Evolutionary conservation across 2,797 vertebrate species (phyloP).

Genomic region (Taeniopygia guttata): DNA sequence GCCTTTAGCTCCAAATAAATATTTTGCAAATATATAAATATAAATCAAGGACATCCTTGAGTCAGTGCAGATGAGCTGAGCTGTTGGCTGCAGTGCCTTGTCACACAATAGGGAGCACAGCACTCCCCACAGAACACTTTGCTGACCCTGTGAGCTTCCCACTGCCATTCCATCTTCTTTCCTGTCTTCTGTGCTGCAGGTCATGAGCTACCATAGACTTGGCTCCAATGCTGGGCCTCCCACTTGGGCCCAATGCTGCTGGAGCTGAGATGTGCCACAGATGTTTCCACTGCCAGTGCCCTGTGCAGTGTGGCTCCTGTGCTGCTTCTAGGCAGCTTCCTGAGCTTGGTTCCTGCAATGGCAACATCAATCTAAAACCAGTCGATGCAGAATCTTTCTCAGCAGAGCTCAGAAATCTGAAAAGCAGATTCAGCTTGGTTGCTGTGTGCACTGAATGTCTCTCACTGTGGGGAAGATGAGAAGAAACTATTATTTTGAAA

Average conservation of each 20-base stretch:
- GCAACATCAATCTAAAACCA: background rate
- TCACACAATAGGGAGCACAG: background rate
- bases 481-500: slow-evolving; percentile 37
- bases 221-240: background rate
- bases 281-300: background rate
- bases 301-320: background rate
- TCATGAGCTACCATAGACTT: background rate
- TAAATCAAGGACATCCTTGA: background rate
- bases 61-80: accelerated
- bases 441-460: background rate
- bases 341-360: background rate
- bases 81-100: background rate
- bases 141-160: background rate
- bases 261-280: background rate
- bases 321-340: background rate
- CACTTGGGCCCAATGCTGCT: accelerated
- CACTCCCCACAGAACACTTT: background rate
- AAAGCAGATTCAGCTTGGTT: background rate
- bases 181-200: background rate
- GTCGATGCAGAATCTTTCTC: background rate
- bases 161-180: background rate
- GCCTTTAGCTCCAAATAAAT: background rate
- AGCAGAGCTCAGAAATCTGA: background rate
- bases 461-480: background rate
- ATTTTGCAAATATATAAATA: no score